phyloP scores from a whole-genome alignment of 2,113 vertebrate genomes.

The Perca schrenkii region DNA sequence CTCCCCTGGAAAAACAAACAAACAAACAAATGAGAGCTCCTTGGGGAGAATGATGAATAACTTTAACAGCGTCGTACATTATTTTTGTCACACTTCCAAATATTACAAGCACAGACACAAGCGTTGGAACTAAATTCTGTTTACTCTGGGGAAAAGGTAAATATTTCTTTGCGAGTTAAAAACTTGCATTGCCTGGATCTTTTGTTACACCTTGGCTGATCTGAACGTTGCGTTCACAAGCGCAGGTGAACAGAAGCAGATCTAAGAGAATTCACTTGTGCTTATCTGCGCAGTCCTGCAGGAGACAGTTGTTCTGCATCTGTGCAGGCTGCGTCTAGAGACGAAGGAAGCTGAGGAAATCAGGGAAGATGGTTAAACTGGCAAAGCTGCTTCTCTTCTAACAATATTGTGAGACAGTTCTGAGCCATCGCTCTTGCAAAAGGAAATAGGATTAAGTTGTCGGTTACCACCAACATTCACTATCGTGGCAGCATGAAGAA shows the following conservation, averaged over 20 bases:
- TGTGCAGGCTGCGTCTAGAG: constrained; percentile 61
- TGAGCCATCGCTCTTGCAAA: constrained; percentile 72
- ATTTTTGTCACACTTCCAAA: constrained; percentile 87
- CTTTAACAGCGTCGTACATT: constrained; percentile 82
- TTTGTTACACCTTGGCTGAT: constrained; percentile 74
- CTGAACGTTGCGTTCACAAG: constrained; percentile 59
- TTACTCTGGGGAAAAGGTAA: constrained; percentile 79
- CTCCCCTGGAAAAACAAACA: constrained; percentile 76
- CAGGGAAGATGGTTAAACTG: constrained; percentile 78
- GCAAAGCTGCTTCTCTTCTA: constrained; percentile 78
- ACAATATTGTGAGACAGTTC: constrained; percentile 72
- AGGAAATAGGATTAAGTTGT: constrained; percentile 77
- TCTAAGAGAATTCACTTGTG: constrained; percentile 72
- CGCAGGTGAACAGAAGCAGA: constrained; percentile 68
- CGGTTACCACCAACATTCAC: constrained; percentile 64
- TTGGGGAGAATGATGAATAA: constrained; percentile 89
- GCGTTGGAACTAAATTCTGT: constrained; percentile 80
- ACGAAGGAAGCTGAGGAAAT: constrained; percentile 63
- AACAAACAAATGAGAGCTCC: constrained; percentile 74
- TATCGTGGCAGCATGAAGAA: constrained; percentile 65
- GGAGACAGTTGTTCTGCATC: constrained; percentile 74
- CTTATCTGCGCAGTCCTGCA: constrained; percentile 75
- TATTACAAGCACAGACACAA: constrained; percentile 82
- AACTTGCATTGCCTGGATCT: constrained; percentile 76
- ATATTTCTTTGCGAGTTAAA: constrained; percentile 76